A percentile compares a stretch with the other conserved stretches of the same genome.
These are phyloP conservation scores for Muscina levida DNA, from an alignment of 2,888 invertebrate species.

Conservation along the genomic window DNA sequence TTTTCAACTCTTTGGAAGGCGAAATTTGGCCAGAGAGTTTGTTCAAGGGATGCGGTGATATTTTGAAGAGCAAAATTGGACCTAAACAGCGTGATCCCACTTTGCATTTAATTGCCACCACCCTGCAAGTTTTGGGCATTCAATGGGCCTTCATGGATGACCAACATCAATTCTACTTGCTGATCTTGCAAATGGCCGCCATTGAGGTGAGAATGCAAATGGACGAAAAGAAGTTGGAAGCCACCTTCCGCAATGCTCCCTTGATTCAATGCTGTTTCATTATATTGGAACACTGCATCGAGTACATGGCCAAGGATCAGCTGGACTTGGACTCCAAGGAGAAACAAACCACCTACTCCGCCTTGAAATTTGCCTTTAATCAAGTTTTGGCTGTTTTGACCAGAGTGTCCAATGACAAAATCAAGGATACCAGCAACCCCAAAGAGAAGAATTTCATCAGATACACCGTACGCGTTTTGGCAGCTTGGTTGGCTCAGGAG, in stretches of 20 bases:
- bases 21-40: slow-evolving; percentile 92
- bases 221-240: slow-evolving; percentile 91
- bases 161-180: slow-evolving; percentile 89
- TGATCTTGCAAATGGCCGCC: slow-evolving; percentile 91
- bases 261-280: slow-evolving; percentile 91
- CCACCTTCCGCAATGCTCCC: slow-evolving; percentile 88
- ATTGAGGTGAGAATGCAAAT: slow-evolving; percentile 97
- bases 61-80: slow-evolving; percentile 91
- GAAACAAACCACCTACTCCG: slow-evolving; percentile 93
- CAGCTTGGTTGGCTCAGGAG: slow-evolving; percentile 95
- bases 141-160: slow-evolving; percentile 92
- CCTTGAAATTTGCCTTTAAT: slow-evolving; percentile 92
- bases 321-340: slow-evolving; percentile 93
- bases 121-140: slow-evolving; percentile 90
- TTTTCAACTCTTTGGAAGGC: slow-evolving; percentile 84
- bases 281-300: slow-evolving; percentile 89
- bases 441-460: slow-evolving; percentile 90
- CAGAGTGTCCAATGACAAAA: slow-evolving; percentile 88
- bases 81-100: slow-evolving; percentile 94
- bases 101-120: slow-evolving; percentile 89
- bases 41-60: slow-evolving; percentile 90
- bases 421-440: slow-evolving; percentile 84
- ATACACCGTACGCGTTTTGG: slow-evolving; percentile 90
- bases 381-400: slow-evolving; percentile 88
- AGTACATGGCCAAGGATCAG: slow-evolving; percentile 89